These are phyloP conservation scores for Coelinius sp. DNA, from an alignment of 2,888 invertebrate genomes.

Conservation along the genomic window DNA sequence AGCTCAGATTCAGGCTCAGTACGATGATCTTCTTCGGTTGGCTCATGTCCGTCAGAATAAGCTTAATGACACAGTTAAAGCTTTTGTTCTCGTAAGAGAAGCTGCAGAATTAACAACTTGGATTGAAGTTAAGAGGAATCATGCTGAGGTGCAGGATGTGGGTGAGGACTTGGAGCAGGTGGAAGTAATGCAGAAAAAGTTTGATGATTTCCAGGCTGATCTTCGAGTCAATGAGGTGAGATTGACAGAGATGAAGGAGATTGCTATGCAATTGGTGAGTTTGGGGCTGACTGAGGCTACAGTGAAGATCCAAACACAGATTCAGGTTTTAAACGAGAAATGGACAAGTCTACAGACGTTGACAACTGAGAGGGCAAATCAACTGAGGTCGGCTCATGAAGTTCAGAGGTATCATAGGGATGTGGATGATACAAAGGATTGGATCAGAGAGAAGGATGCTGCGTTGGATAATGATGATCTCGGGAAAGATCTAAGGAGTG, in stretches of 20 bases:
- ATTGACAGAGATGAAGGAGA: constrained; percentile 99
- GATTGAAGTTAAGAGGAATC: constrained; percentile 99
- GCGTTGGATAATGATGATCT: constrained; percentile 95
- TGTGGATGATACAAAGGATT: constrained; percentile 94
- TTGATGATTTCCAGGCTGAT: constrained; percentile 98
- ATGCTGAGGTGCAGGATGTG: constrained; percentile 96
- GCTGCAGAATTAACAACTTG: constrained; percentile 97
- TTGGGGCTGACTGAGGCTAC: constrained; percentile 99
- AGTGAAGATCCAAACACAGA: constrained; percentile 97
- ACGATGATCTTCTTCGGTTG: constrained; percentile 88
- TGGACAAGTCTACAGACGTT: constrained; percentile 96
- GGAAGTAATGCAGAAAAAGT: constrained; percentile 99
- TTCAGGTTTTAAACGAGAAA: constrained; percentile 95
- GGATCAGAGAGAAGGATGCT: constrained; percentile 99
- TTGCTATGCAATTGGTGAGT: constrained; percentile 96
- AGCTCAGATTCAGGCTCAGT: constrained; percentile 94
- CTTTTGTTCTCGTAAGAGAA: constrained; percentile 97
- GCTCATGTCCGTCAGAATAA: constrained; percentile 95
- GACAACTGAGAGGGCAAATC: constrained; percentile 93
- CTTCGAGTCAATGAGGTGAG: constrained; percentile 97
- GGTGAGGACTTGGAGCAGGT: constrained; percentile 99
- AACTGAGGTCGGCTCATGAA: constrained; percentile 97
- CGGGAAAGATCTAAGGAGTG: constrained; percentile 96
- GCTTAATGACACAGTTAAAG: constrained; percentile 97
- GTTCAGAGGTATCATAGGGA: constrained; percentile 98